phyloP scores from a whole-genome alignment of 2,888 invertebrate genomes.

The Campoletis raptor region DNA sequence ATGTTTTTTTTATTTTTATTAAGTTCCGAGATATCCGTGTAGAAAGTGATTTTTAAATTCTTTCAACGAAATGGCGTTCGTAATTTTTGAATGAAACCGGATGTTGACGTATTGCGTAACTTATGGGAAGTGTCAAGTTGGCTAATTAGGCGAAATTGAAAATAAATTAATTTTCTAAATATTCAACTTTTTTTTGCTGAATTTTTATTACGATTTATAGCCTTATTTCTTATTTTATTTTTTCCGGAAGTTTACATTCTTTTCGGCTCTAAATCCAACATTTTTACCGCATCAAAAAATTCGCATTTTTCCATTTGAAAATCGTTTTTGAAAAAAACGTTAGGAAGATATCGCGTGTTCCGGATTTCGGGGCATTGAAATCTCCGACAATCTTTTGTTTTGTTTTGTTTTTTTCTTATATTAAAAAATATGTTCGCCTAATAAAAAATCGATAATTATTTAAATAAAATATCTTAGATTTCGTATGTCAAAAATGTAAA shows the following conservation, averaged over 20 bases:
- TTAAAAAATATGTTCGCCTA: not conserved
- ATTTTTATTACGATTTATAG: not conserved
- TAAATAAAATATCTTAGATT: not conserved
- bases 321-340: no score
- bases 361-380: constrained; percentile 33
- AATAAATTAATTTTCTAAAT: not conserved
- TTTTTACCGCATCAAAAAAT: not conserved
- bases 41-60: constrained; percentile 65
- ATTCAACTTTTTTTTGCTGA: not conserved
- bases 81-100: constrained; percentile 65
- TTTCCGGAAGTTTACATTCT: not conserved
- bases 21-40: constrained; percentile 60
- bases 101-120: constrained; percentile 40
- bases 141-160: not conserved
- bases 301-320: not conserved
- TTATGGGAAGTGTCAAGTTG: not conserved
- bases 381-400: constrained; percentile 9
- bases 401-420: no score
- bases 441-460: not conserved
- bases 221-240: not conserved
- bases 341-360: constrained; percentile 36
- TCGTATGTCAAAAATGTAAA: not conserved
- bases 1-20: constrained; percentile 33
- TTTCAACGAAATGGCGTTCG: not conserved
- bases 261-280: not conserved